Evolutionary conservation across 2,113 vertebrate genomes (phyloP), one percentile per base, ranked within the genome.

Genomic region (Pristiophorus japonicus): DNA sequence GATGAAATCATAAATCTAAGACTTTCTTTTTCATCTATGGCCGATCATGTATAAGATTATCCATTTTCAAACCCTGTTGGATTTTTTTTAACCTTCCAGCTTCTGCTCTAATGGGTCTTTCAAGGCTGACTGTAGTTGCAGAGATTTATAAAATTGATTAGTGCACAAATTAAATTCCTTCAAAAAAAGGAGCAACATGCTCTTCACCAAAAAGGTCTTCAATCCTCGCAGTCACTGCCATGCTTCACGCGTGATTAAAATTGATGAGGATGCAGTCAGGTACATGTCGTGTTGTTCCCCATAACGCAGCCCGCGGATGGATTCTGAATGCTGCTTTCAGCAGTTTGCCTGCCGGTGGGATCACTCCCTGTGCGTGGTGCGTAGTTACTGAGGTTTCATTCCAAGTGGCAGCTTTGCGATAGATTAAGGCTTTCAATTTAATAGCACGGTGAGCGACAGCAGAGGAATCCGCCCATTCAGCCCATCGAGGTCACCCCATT

Each of bases 11-110:
- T 94, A 94, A 94, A 94, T 94, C 93, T 94, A 42, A 70, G 92
- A 67, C 65, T 94, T 94, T 94, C 93, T 94, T 67, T 94, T 73
- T 94, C 93, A 94, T 70, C 93, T 94, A 24, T 94, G 66, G 42
- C 93, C 93, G 73, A 94, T 94, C 93, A 70, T 94, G 66, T 70
- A 51, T 67, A 94, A 94, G 93, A 94, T 94, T 94, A 94, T 94
- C 65, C 93, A 59, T 16, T 94, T 73, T 94, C 4, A 14, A 94
- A 63, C 34, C 30, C 88, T 38, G 88, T 34, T 94, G 93, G 45
- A 70, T 70, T 70, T 67, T 59, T 94, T 51, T n/a, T 63, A 63
- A 92, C 66, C 38, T 70, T 47, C 93, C 63, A 94, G 93, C 93
- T 73, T 70, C 65, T 6, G 11, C 14, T 70, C 45, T 94, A 30